These are phyloP conservation scores for Leucania comma DNA, from an alignment of 2,888 invertebrate genomes.

Conservation along the genomic window DNA sequence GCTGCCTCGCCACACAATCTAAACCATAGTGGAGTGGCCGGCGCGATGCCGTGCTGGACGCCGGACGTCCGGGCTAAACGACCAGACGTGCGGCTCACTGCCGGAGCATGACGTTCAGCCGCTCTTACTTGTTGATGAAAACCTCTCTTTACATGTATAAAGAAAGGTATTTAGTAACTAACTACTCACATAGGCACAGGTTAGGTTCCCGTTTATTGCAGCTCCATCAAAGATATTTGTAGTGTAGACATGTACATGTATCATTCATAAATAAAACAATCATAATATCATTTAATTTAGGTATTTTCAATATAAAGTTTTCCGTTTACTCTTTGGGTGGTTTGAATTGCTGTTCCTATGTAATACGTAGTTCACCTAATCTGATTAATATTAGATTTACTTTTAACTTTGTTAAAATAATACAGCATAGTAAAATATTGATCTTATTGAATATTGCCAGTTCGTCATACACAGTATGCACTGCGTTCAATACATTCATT, in stretches of 20 bases:
- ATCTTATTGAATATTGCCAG: background rate
- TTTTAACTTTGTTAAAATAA: background rate
- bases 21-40: background rate
- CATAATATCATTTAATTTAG: background rate
- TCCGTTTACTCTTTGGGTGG: too few relatives aligned
- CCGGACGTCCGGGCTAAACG: constrained; percentile 37
- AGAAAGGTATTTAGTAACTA: background rate
- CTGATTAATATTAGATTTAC: background rate
- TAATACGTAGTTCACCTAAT: background rate
- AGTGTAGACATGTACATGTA: too few relatives aligned
- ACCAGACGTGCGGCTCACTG: constrained; percentile 28
- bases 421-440: background rate
- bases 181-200: too few relatives aligned
- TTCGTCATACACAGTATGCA: background rate
- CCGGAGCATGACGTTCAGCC: constrained; percentile 8
- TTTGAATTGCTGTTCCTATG: background rate
- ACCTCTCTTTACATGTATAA: background rate
- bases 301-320: too few relatives aligned
- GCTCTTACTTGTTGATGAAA: constrained; percentile 41
- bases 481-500: constrained; percentile 4
- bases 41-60: constrained; percentile 8
- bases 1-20: too few relatives aligned
- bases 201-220: background rate
- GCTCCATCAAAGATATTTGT: background rate
- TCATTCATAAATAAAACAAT: background rate